Conservation (phyloP, 2,113 vertebrate species). For the Calidris pygmaea region DNA sequence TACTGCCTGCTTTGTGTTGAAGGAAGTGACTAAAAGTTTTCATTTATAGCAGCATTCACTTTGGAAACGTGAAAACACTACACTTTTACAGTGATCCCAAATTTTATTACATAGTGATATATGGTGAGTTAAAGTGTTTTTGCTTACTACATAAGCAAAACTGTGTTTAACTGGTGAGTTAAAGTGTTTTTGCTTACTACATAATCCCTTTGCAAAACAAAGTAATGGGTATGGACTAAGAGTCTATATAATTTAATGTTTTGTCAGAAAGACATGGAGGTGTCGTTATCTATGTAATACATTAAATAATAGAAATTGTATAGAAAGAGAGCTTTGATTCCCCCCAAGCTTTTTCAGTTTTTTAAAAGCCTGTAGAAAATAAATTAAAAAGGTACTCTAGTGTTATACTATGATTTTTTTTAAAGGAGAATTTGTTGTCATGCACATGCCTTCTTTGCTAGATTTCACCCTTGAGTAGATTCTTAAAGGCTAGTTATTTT, state of each 20-base stretch:
- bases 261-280: background rate
- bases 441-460: background rate
- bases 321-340: background rate
- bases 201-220: background rate
- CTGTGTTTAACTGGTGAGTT: background rate
- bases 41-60: background rate
- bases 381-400: background rate
- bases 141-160: background rate
- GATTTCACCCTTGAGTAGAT: slow-evolving; percentile 13
- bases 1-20: background rate
- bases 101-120: background rate
- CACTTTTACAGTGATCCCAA: background rate
- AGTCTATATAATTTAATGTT: background rate
- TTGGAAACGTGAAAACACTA: background rate
- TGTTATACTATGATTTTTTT: background rate
- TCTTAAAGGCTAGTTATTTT: slow-evolving; percentile 28
- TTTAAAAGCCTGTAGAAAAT: background rate
- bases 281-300: background rate
- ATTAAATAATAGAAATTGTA: background rate
- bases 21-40: background rate
- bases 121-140: too few relatives aligned
- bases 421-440: background rate
- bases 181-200: background rate
- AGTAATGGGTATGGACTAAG: background rate
- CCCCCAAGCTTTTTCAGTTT: background rate